Conservation (phyloP, 2,797 vertebrate species). For the Labroides dimidiatus region DNA sequence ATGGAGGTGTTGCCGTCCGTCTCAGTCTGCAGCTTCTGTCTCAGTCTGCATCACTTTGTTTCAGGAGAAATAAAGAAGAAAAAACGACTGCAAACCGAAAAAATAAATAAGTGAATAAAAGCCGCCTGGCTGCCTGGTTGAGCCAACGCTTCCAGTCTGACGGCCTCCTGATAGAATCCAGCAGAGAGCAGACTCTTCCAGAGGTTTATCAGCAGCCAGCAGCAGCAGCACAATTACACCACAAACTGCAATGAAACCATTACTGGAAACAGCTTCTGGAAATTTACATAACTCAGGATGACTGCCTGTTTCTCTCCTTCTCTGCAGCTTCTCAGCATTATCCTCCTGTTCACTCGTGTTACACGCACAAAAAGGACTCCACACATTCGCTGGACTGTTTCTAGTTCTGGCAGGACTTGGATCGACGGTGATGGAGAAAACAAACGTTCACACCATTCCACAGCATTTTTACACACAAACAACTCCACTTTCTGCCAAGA, state of each 20-base stretch:
- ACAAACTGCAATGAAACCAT: constrained; percentile 60
- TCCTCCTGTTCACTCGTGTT: constrained; percentile 43
- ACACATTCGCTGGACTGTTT: constrained; percentile 3
- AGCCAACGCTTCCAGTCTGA: constrained; percentile 34
- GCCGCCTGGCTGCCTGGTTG: constrained; percentile 24
- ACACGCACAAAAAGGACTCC: constrained; percentile 38
- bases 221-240: constrained; percentile 71
- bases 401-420: too few species aligned
- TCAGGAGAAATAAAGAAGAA: constrained; percentile 41
- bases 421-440: too few species aligned
- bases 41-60: constrained; percentile 27
- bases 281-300: constrained; percentile 60
- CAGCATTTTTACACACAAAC: constrained; percentile 27
- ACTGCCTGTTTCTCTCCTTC: constrained; percentile 22
- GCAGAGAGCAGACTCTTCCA: constrained; percentile 65
- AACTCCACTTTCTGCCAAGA: not conserved
- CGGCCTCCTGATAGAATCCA: constrained; percentile 71
- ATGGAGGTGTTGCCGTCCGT: constrained; percentile 39
- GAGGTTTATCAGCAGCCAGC: constrained; percentile 74
- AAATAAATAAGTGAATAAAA: not conserved
- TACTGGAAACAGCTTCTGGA: constrained; percentile 51
- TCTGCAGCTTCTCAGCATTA: constrained; percentile 33
- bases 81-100: constrained; percentile 2
- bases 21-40: constrained; percentile 25
- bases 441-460: too few species aligned